Base-by-base conservation (phyloP, 2,888 invertebrate species). In the Galerucella calmariensis region DNA sequence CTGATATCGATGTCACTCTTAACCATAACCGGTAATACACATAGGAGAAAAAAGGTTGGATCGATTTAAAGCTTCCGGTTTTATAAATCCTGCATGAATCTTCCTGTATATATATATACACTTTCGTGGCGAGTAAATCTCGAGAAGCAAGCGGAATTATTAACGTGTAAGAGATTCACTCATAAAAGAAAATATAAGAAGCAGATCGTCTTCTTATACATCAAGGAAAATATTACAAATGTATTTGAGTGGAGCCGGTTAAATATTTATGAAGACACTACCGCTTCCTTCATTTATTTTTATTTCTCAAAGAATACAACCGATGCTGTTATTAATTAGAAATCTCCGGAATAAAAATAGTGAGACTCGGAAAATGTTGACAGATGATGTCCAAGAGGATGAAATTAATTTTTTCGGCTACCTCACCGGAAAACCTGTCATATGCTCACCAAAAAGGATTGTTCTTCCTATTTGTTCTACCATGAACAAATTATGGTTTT, bases 121-220 rank as follows among this genome's bases (percentile, higher is more conserved):
- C 8, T 48, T 48, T 48, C 0, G n/a, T 16, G 16, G 56, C 56
- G 51, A 71, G 63, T 20, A 65, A 71, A 74, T 68, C 65, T 71
- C 58, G 63, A 67, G 58, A 44, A 68, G 51, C 56, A 51, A 70
- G 61, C 35, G 24, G 70, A 74, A 71, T 70, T 74, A 74, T 74
- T 67, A 67, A 61, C 67, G 12, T 35, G 62, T 53, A 14, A 53
- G 69, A 61, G 61, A 61, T 69, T 24, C 48, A 61, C 61, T 61
- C n/a, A 24, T 11, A 69, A 48, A 46, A 69, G 69, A 69, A 46
- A 69, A 61, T 48, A 46, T 27, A 27, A 24, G 27, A 61, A 48
- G n/a, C 48, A 48, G 46, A 5, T 10, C 35, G n/a, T 14, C 27
- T 61, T 61, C 35, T 35, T 27, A 14, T 61, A 35, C 35, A 20